Percentiles rank a stretch among this genome's conserved stretches.
Conservation (phyloP, 2,113 vertebrate genomes). For the Phalacrocorax brasilianus region DNA sequence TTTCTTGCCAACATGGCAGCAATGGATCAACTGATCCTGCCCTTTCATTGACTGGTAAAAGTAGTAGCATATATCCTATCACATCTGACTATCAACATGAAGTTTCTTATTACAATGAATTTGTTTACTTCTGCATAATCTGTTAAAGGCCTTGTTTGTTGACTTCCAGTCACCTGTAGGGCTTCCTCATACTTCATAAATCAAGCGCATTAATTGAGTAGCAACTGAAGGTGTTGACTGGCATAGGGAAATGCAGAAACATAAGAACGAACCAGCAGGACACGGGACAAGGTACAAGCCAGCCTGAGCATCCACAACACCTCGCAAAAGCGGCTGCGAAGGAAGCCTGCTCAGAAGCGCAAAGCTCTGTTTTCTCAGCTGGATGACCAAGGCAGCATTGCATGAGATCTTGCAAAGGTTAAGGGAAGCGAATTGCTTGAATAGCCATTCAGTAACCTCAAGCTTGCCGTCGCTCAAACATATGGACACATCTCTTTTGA, state of each 20-base stretch:
- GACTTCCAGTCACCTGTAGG: neutral
- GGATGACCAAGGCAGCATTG: neutral
- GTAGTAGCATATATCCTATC: neutral
- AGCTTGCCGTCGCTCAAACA: neutral
- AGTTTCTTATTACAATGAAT: neutral
- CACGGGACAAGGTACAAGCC: neutral
- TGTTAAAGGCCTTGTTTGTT: neutral
- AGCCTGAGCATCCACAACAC: neutral
- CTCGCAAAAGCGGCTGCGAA: neutral
- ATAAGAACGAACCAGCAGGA: neutral
- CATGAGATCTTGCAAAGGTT: neutral
- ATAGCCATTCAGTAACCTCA: neutral
- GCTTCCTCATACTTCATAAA: neutral
- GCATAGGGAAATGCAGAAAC: neutral
- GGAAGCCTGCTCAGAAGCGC: neutral
- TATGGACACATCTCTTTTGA: rapidly evolving
- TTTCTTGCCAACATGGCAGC: neutral
- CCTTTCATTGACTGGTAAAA: neutral
- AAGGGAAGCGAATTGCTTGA: neutral
- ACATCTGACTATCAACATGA: neutral
- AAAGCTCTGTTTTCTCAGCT: neutral
- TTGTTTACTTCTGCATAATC: neutral
- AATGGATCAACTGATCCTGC: neutral
- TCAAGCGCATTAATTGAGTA: neutral
- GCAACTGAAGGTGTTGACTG: neutral